Conservation (phyloP, 1,140 invertebrate species). For the Drosophila tropicalis region DNA sequence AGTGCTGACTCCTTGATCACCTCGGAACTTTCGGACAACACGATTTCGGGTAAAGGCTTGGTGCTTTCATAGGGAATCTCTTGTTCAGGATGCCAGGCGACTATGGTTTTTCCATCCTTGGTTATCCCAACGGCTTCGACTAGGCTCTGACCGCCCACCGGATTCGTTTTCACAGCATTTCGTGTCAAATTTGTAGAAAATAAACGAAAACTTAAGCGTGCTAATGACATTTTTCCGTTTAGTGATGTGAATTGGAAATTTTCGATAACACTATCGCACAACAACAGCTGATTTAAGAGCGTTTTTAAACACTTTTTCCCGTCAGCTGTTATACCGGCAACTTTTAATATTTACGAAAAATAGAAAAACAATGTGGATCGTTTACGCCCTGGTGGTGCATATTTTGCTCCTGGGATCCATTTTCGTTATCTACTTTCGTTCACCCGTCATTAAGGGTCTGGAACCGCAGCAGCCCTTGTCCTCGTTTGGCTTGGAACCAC, state of each 20-base stretch:
- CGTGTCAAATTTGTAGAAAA: constrained; percentile 67
- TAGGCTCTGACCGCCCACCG: constrained; percentile 65
- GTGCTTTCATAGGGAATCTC: constrained; percentile 93
- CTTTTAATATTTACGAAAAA: not conserved
- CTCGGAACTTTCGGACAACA: constrained; percentile 74
- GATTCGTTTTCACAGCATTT: constrained; percentile 54
- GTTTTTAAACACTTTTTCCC: not conserved
- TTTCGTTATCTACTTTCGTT: constrained; percentile 88
- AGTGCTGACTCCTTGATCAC: constrained; percentile 87
- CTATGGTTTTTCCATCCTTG: constrained; percentile 89
- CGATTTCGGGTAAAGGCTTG: constrained; percentile 87
- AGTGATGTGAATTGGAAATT: constrained; percentile 13
- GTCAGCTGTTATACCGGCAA: not conserved
- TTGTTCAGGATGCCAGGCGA: constrained; percentile 93
- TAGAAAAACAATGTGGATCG: constrained; percentile 64
- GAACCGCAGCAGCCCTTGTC: constrained; percentile 83
- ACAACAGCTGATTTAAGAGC: constrained; percentile 29
- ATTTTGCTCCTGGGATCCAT: constrained; percentile 86
- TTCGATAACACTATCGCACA: not conserved
- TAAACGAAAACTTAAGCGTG: constrained; percentile 67
- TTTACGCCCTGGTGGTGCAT: constrained; percentile 83
- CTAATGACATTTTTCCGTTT: constrained; percentile 55
- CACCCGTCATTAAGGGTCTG: constrained; percentile 86
- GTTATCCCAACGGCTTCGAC: constrained; percentile 86
- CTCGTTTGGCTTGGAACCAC: constrained; percentile 82